Evolutionary conservation across 1,140 invertebrate species (phyloP).

Genomic region (Cydia splendana): DNA sequence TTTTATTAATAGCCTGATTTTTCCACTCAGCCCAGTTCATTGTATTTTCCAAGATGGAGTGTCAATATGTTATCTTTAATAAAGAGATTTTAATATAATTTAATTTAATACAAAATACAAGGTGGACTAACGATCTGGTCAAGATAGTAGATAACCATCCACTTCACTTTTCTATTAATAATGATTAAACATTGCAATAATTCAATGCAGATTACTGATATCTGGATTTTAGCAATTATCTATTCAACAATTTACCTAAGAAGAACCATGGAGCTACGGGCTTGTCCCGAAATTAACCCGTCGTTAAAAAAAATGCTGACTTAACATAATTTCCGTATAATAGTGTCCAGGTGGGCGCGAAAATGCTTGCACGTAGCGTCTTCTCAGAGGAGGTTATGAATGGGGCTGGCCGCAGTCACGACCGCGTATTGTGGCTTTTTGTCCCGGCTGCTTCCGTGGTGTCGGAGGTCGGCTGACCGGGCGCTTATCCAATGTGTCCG

Average conservation of each 20-base stretch:
- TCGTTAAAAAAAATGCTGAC: not conserved
- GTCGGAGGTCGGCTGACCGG: conserved; percentile 57
- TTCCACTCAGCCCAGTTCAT: no score
- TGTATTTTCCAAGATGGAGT: no score
- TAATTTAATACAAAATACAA: no score
- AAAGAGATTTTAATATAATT: no score
- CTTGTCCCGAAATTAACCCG: not conserved
- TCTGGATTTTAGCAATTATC: no score
- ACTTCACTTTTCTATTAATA: no score
- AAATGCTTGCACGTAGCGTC: conserved; percentile 64
- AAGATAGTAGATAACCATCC: no score
- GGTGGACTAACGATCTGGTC: no score
- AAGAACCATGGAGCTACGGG: conserved; percentile 3
- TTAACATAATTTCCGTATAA: not conserved
- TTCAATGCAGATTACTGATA: no score
- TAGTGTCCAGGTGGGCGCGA: conserved; percentile 38
- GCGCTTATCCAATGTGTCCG: conserved; percentile 45
- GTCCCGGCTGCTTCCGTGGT: conserved; percentile 58
- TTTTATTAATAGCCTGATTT: no score
- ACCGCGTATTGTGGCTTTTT: conserved; percentile 60
- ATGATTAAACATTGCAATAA: no score
- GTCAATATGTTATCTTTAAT: no score
- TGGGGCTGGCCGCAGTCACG: conserved; percentile 53
- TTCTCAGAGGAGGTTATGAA: conserved; percentile 60
- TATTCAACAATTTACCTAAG: not conserved